Base-by-base conservation (phyloP, 2,888 invertebrate genomes). In the Creontiades dilutus region DNA sequence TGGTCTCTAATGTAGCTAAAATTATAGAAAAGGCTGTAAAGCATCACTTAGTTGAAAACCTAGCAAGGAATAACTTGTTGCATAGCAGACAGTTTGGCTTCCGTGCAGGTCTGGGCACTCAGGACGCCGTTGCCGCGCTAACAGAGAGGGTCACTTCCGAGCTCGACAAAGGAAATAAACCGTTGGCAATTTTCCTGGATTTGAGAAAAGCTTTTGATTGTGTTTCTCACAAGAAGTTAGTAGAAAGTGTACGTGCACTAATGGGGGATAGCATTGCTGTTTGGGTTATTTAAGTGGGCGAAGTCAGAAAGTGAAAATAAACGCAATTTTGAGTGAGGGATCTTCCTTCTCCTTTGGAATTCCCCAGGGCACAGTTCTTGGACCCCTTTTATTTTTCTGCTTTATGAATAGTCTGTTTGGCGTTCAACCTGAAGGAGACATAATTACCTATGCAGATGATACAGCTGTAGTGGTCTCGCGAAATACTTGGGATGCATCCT, bases 121-220 rank as follows among this genome's bases (percentile, higher is more conserved):
- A 78, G n/a, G 78, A 28, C n/a, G 78, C 46, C 23, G n/a, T 78
- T 16, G 78, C 78, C 78, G n/a, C 78, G 12, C n/a, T 78, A 78
- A 78, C 78, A 78, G 78, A 78, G 13, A 28, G 37, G n/a, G 23
- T 78, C 13, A 28, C n/a, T n/a, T 37, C 78, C 13, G 78, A 37
- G n/a, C 78, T 78, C 9, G 78, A 78, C n/a, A 78, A 78, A 46
- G 37, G 78, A 46, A 78, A 78, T 46, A 78, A 78, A 23, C 78
- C 78, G 19, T 61, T 61, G 19, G n/a, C 61, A 19, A 61, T 61
- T 16, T 61, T 19, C n/a, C n/a, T 61, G n/a, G 61, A 61, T 61
- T 19, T 61, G 4, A 61, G 61, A 11, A 19, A 61, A 19, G 61
- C 61, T 61, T 61, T 61, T 61, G 61, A 61, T 19, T 11, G 61